Conservation (phyloP, 2,888 invertebrate species). For the Dyspetes luteomarginatus region DNA sequence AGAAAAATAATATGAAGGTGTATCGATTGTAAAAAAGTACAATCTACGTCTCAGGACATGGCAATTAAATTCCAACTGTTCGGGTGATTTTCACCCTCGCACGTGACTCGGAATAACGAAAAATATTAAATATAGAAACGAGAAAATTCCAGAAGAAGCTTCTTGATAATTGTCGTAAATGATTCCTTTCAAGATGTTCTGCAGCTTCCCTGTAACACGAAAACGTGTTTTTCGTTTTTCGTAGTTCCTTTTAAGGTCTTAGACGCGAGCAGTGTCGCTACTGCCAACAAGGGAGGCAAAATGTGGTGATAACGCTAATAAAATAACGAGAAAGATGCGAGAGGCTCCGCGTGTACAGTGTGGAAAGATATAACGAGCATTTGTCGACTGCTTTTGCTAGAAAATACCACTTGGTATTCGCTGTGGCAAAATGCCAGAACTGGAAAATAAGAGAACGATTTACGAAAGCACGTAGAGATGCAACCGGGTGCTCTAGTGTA, state of each 20-base stretch:
- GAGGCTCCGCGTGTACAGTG: neutral
- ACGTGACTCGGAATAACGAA: conserved; percentile 11
- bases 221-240: too few relatives aligned
- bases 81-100: neutral
- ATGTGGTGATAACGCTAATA: conserved; percentile 25
- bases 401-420: conserved; percentile 26
- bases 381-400: conserved; percentile 22
- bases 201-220: too few relatives aligned
- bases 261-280: neutral
- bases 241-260: neutral
- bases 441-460: conserved; percentile 8
- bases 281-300: neutral
- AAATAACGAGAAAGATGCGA: conserved; percentile 7
- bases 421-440: neutral
- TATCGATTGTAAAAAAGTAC: neutral
- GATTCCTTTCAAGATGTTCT: too few relatives aligned
- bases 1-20: too few relatives aligned
- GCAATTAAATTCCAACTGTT: neutral
- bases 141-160: neutral
- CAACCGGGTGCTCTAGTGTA: neutral
- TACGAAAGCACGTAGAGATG: conserved; percentile 27
- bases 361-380: conserved; percentile 21
- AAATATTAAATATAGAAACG: neutral
- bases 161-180: neutral
- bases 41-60: neutral